Base-by-base conservation (phyloP, 2,888 invertebrate species). In the Drosophila fulvimacula region DNA sequence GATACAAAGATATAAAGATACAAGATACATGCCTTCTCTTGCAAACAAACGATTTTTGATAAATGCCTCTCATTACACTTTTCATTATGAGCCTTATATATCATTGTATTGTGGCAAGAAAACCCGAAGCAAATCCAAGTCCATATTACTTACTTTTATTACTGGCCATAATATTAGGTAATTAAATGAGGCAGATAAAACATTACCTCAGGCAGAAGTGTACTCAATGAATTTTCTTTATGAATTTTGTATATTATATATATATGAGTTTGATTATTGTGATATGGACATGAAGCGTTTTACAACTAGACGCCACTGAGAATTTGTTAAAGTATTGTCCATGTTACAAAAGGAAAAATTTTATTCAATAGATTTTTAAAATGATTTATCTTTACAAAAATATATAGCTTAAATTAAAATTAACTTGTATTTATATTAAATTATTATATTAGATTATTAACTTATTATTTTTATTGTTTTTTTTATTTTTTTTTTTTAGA, bases 31-130 rank as follows among this genome's bases (percentile, higher is more conserved):
- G 73, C 41, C 53, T 49, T 19, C 55, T 44, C 67, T 49, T 56
- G 56, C 60, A 10, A 78, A 81, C 82, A 87, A 88, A 87, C 77
- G 76, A 83, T 87, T 82, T 87, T 90, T 89, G 85, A 89, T 90
- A 90, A 89, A 86, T 88, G 74, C 60, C 53, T 46, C 69, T 83
- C 81, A 86, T 83, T 83, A 83, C 77, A 79, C 69, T 86, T 83
- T 83, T 83, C 81, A 83, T 83, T 83, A 83, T 79, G 87, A 73
- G 66, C 32, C 42, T 42, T 60, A 86, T 86, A 71, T 77, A 79
- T 83, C 83, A 70, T 46, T 24, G 52, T 68, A 68, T 78, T 82
- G 82, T 82, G 78, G 17, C 64, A 57, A 64, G 56, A 61, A 62
- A 61, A 55, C 49, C 57, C 41, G 58, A 68, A 60, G 10, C 30